Evolutionary conservation across 2,888 invertebrate species (phyloP).

Genomic region (Pinctada fucata): DNA sequence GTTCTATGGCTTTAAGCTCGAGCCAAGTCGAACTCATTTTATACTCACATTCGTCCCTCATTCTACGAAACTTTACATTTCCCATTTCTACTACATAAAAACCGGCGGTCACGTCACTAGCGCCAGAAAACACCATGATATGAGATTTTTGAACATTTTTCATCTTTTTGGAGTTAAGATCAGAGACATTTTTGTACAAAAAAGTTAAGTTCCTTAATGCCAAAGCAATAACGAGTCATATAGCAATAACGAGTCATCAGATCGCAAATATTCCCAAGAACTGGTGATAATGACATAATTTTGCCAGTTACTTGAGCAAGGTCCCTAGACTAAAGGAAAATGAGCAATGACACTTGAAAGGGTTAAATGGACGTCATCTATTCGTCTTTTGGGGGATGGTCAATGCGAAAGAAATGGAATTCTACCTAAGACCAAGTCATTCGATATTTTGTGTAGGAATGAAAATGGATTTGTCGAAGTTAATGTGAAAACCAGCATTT

Average conservation of each 20-base stretch:
- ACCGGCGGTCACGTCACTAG: constrained; percentile 14
- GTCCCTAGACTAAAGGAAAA: constrained; percentile 10
- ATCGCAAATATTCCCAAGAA: constrained; percentile 9
- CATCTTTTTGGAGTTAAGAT: neutral
- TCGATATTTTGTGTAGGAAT: constrained; percentile 16
- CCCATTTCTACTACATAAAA: constrained; percentile 8
- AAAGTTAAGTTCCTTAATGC: no score
- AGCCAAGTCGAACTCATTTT: constrained; percentile 10
- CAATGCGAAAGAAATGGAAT: neutral
- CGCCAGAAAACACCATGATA: constrained; percentile 20
- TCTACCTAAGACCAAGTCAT: constrained; percentile 27
- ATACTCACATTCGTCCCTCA: constrained; percentile 20
- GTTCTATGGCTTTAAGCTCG: constrained; percentile 13
- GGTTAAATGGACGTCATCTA: constrained; percentile 7
- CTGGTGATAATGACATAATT: constrained; percentile 13
- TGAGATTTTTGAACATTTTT: neutral
- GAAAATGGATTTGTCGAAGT: constrained; percentile 27
- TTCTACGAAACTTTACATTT: constrained; percentile 6
- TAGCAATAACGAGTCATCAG: no score
- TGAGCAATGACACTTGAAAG: neutral
- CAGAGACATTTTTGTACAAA: neutral
- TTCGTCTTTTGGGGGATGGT: constrained; percentile 11
- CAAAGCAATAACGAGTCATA: no score
- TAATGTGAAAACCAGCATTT: constrained; percentile 23
- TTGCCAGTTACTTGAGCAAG: constrained; percentile 14